These are phyloP conservation scores for Zaprionus capensis DNA, from an alignment of 1,140 invertebrate species.

Conservation along the genomic window DNA sequence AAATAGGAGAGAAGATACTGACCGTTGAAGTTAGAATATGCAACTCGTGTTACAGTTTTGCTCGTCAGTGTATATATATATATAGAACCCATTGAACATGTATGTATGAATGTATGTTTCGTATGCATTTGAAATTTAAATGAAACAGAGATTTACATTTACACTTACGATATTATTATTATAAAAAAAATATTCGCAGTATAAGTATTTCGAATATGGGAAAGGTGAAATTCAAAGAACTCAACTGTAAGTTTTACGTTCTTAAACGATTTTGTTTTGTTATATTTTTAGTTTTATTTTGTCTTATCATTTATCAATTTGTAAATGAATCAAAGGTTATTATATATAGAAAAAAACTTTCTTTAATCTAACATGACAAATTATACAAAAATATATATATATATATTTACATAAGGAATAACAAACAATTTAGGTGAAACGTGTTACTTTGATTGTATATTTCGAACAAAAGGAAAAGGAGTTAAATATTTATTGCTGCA, in stretches of 20 bases:
- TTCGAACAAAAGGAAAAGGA: conserved; percentile 49
- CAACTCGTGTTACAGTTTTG: too few relatives aligned
- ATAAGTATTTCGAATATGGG: conserved; percentile 77
- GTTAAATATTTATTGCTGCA: background rate
- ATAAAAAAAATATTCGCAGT: conserved; percentile 46
- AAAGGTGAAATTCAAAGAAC: conserved; percentile 80
- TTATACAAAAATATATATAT: conserved; percentile 6
- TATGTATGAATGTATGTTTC: conserved; percentile 63
- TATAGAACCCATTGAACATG: conserved; percentile 26
- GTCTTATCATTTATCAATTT: conserved; percentile 41
- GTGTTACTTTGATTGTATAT: conserved; percentile 72
- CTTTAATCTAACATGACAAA: conserved; percentile 24
- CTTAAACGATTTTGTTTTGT: conserved; percentile 54
- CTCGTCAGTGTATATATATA: background rate
- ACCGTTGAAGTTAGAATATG: too few relatives aligned
- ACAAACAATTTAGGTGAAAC: conserved; percentile 69
- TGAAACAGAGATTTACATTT: conserved; percentile 39
- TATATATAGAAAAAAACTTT: conserved; percentile 5
- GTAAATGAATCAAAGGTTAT: conserved; percentile 57
- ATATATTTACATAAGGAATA: background rate
- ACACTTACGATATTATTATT: conserved; percentile 33
- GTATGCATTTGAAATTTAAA: conserved; percentile 46
- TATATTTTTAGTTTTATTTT: conserved; percentile 32
- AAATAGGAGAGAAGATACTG: too few relatives aligned
- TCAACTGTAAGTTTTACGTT: conserved; percentile 78